Conservation (phyloP, 1,140 invertebrate species). For the Drosophila sulfurigaster region DNA sequence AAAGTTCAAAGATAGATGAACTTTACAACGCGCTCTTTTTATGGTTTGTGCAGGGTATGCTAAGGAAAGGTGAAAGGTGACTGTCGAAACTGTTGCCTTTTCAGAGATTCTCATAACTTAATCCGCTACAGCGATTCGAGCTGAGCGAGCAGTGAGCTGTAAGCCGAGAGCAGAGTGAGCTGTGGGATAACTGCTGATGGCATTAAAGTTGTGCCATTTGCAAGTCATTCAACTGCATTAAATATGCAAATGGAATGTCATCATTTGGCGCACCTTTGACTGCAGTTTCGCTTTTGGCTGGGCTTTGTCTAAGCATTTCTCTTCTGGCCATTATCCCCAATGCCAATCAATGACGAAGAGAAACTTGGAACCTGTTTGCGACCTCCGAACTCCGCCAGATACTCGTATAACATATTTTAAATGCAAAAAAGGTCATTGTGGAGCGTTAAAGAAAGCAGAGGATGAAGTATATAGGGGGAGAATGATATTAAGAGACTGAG, state of each 20-base stretch:
- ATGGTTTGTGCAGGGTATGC: conserved; percentile 1
- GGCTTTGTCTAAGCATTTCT: conserved; percentile 18
- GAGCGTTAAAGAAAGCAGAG: conserved; percentile 1
- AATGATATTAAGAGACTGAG: not conserved
- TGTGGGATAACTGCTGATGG: conserved; percentile 13
- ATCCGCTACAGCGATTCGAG: conserved; percentile 5
- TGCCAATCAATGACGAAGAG: conserved; percentile 40
- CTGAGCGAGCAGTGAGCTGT: conserved; percentile 1
- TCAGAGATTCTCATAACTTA: conserved; percentile 39
- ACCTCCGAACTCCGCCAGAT: conserved; percentile 1
- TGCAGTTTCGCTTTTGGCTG: conserved; percentile 25
- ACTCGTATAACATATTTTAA: conserved; percentile 10
- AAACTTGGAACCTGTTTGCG: conserved; percentile 32
- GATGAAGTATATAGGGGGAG: not conserved
- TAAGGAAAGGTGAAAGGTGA: conserved; percentile 39
- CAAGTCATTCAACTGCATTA: conserved; percentile 56
- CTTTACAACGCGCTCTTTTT: conserved; percentile 9
- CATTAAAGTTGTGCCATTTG: conserved; percentile 44
- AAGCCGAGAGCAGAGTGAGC: not conserved
- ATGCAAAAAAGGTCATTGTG: conserved; percentile 28
- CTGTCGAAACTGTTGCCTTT: conserved; percentile 31
- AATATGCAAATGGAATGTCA: conserved; percentile 55
- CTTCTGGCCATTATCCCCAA: conserved; percentile 36
- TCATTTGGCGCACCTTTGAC: conserved; percentile 46
- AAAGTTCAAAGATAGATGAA: conserved; percentile 11